These are phyloP conservation scores for Eledona agricola DNA, from an alignment of 2,888 invertebrate species.

Conservation along the genomic window DNA sequence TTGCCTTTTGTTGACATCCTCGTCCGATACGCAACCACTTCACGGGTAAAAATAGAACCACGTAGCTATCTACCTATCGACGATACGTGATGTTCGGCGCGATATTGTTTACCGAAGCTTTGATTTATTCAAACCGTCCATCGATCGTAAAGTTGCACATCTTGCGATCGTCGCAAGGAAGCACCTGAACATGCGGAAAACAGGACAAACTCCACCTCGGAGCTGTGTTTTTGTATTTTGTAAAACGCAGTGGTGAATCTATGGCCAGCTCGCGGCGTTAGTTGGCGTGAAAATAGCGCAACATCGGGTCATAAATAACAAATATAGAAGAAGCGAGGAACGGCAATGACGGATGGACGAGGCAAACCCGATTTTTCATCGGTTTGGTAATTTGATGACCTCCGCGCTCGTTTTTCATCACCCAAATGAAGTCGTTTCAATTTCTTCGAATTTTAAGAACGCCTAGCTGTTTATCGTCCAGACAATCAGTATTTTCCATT, in stretches of 20 bases:
- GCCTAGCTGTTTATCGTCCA: constrained; percentile 54
- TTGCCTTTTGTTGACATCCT: constrained; percentile 47
- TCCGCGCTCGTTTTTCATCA: neutral
- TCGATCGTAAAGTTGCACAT: constrained; percentile 28
- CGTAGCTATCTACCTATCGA: constrained; percentile 27
- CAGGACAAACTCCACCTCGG: too few species aligned
- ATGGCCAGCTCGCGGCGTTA: too few species aligned
- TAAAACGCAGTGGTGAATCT: too few species aligned
- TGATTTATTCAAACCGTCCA: constrained; percentile 14
- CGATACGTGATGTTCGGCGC: constrained; percentile 23
- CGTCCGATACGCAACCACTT: constrained; percentile 29
- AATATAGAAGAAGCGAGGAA: too few species aligned
- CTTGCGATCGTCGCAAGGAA: too few species aligned
- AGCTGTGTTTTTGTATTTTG: too few species aligned
- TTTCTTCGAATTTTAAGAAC: constrained; percentile 55
- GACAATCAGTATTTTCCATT: constrained; percentile 49
- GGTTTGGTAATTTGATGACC: neutral
- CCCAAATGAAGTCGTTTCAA: constrained; percentile 51
- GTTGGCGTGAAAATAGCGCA: too few species aligned
- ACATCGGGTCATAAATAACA: too few species aligned
- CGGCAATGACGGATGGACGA: too few species aligned
- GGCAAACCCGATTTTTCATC: neutral
- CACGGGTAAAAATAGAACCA: constrained; percentile 32
- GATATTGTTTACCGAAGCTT: constrained; percentile 32
- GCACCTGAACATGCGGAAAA: too few species aligned